Evolutionary conservation across 2,797 vertebrate genomes (phyloP).

Genomic region (Sebastiscus albofasciatus): DNA sequence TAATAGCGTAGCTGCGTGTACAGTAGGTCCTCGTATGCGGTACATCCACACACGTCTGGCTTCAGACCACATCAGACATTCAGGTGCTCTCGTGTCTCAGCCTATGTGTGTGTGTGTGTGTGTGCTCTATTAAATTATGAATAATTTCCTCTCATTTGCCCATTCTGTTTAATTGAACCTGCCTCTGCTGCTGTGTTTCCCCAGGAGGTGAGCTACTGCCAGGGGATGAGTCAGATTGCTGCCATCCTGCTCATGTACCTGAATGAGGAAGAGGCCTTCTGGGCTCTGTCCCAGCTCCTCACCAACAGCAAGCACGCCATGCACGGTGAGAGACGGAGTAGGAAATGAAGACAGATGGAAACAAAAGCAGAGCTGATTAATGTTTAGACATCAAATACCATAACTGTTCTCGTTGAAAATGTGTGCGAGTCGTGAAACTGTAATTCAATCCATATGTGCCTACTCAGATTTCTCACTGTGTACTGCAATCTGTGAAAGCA

Average conservation of each 20-base stretch:
- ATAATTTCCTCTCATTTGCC: slow-evolving; percentile 49
- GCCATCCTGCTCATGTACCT: slow-evolving; percentile 91
- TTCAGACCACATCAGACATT: slow-evolving; percentile 61
- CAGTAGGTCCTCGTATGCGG: not conserved
- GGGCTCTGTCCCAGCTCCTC: slow-evolving; percentile 89
- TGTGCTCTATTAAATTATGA: slow-evolving; percentile 52
- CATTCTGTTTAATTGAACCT: slow-evolving; percentile 34
- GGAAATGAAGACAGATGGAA: not conserved
- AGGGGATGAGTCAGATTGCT: slow-evolving; percentile 90
- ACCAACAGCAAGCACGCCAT: slow-evolving; percentile 87
- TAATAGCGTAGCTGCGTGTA: not conserved
- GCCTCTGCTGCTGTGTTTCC: slow-evolving; percentile 14
- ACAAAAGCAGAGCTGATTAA: not conserved
- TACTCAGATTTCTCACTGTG: too few relatives aligned
- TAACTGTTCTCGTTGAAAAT: not conserved
- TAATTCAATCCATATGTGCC: not conserved
- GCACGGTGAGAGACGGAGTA: slow-evolving; percentile 82
- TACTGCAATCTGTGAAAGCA: too few relatives aligned
- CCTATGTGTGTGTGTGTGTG: not conserved
- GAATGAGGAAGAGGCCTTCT: slow-evolving; percentile 91
- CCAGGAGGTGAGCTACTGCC: slow-evolving; percentile 93
- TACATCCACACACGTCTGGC: slow-evolving; percentile 8
- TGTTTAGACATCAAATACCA: not conserved
- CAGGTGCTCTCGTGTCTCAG: slow-evolving; percentile 37
- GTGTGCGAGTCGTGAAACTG: not conserved